These are phyloP conservation scores for Bos javanicus DNA, from an alignment of 2,113 vertebrate genomes.

Conservation along the genomic window DNA sequence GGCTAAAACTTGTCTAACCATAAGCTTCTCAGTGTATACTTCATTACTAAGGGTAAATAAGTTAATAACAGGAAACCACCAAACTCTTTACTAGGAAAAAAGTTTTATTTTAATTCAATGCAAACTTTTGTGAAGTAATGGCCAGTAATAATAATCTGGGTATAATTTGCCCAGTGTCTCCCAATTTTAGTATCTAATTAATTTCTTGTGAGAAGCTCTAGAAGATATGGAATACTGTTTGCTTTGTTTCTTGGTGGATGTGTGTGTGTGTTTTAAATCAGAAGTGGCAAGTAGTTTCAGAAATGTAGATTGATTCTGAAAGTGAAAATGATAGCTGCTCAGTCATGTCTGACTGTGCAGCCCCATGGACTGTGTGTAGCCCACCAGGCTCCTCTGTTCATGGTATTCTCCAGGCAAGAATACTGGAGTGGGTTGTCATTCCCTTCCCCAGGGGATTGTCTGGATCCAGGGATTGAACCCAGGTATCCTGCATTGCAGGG, in stretches of 20 bases:
- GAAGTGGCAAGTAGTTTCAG: not conserved
- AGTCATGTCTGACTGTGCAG: not conserved
- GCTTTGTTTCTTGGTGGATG: not conserved
- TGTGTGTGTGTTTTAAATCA: not conserved
- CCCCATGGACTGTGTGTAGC: not conserved
- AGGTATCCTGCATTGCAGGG: not conserved
- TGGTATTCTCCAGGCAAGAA: not conserved
- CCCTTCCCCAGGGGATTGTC: not conserved
- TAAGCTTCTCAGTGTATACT: not conserved
- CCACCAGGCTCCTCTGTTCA: not conserved
- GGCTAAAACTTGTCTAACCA: conserved; percentile 14
- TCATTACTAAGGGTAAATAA: conserved; percentile 27
- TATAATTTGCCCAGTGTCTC: not conserved
- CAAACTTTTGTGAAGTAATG: not conserved
- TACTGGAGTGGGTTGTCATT: not conserved
- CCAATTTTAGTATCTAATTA: conserved; percentile 3
- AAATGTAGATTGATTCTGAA: not conserved
- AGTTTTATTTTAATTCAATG: not conserved
- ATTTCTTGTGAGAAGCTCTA: not conserved
- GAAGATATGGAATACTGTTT: not conserved
- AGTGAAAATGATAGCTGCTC: not conserved
- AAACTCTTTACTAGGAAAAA: conserved; percentile 20
- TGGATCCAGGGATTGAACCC: not conserved
- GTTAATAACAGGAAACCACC: conserved; percentile 32
- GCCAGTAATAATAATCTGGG: not conserved